These are phyloP conservation scores for Sitobion miscanthi DNA, from an alignment of 1,140 invertebrate genomes.

Conservation along the genomic window DNA sequence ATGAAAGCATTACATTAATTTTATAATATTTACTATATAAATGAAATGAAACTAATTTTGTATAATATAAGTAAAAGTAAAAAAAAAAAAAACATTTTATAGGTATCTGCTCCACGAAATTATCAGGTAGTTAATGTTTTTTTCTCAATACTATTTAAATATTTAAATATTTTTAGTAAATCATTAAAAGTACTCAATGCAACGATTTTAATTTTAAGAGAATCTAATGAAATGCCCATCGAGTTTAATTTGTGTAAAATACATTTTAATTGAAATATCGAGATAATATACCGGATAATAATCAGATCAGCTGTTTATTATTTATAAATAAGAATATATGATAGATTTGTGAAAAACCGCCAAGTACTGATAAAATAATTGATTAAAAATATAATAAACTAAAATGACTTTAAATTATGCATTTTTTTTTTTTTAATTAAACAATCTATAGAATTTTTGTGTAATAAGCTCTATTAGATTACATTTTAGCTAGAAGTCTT, in stretches of 20 bases:
- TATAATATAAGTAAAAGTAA: neutral
- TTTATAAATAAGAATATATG: neutral
- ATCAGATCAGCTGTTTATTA: neutral
- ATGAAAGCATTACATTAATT: neutral
- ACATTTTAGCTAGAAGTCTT: neutral
- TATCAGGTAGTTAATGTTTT: neutral
- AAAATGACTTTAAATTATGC: neutral
- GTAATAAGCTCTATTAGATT: neutral
- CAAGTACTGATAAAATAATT: neutral
- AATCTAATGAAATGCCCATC: neutral
- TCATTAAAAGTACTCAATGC: neutral
- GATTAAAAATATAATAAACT: neutral
- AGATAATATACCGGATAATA: neutral
- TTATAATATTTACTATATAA: neutral
- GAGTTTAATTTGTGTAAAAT: neutral
- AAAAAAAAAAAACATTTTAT: neutral
- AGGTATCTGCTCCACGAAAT: too few relatives aligned
- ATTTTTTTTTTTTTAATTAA: neutral
- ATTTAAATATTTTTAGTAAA: neutral
- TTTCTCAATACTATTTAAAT: neutral
- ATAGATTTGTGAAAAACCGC: too few relatives aligned
- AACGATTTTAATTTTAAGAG: neutral
- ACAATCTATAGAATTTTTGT: neutral
- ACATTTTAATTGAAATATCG: neutral
- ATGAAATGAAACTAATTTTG: neutral